These are phyloP conservation scores for Nothoprocta pentlandii DNA, from an alignment of 2,113 vertebrate genomes.

Conservation along the genomic window DNA sequence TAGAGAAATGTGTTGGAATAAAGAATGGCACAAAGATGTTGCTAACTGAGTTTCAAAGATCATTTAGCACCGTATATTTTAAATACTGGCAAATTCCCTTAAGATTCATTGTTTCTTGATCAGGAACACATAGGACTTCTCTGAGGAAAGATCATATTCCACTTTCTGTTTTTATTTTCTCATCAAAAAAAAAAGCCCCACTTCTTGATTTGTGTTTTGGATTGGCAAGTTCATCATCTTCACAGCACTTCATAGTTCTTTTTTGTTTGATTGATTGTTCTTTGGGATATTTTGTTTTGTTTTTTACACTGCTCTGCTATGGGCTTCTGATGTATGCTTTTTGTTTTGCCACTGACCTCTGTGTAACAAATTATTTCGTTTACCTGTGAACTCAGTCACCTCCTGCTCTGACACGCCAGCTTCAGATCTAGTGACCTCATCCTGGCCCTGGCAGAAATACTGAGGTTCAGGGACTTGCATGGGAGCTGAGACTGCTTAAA, in stretches of 20 bases:
- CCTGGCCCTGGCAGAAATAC: background rate
- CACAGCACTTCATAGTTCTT: background rate
- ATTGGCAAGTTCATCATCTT: background rate
- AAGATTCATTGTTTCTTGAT: background rate
- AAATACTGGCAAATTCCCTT: background rate
- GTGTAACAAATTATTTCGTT: background rate
- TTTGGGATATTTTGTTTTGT: no score
- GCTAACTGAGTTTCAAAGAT: background rate
- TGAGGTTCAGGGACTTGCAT: background rate
- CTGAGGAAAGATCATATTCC: background rate
- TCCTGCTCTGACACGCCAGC: background rate
- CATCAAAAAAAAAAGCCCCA: background rate
- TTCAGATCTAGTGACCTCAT: background rate
- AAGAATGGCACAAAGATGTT: background rate
- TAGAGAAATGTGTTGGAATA: background rate
- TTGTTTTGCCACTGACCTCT: background rate
- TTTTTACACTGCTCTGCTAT: background rate
- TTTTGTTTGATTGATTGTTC: background rate
- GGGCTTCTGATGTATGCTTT: accelerated
- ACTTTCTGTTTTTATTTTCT: background rate
- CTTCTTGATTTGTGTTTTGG: background rate
- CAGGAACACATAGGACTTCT: background rate
- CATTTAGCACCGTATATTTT: background rate
- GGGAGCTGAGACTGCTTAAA: background rate
- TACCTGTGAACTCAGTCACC: background rate